A percentile compares a stretch with the other conserved stretches of the same genome.
phyloP scores from a whole-genome alignment of 2,797 vertebrate species.

The Anas acuta region DNA sequence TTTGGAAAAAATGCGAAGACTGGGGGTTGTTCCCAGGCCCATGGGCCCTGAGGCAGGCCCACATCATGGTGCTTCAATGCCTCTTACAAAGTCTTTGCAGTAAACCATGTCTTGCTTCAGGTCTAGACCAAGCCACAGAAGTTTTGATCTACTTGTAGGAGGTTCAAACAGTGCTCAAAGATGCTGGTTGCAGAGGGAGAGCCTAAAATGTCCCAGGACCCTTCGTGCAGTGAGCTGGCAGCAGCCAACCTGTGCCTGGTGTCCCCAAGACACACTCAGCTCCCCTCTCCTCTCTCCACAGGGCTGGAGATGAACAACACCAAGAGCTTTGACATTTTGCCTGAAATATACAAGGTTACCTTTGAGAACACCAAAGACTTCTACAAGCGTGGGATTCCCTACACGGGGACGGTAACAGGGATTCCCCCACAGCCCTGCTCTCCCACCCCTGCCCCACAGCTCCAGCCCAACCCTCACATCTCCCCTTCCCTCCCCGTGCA shows the following conservation, averaged over 20 bases:
- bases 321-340: neutral
- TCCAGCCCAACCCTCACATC: neutral
- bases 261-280: neutral
- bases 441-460: neutral
- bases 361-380: neutral
- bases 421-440: neutral
- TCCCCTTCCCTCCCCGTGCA: neutral
- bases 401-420: conserved; percentile 20
- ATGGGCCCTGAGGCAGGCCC: fast-evolving
- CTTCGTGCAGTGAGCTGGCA: neutral
- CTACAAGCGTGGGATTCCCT: conserved; percentile 46
- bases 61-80: neutral
- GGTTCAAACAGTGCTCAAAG: neutral
- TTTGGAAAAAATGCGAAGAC: neutral
- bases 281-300: neutral
- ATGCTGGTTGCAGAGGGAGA: neutral
- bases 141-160: neutral
- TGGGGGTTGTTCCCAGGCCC: neutral
- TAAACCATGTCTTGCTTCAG: neutral
- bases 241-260: neutral
- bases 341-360: neutral
- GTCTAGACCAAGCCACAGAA: neutral
- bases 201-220: neutral
- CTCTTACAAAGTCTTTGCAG: neutral
- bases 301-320: conserved; percentile 1